Evolutionary conservation across 2,113 vertebrate genomes (phyloP).

Genomic region (Elanus axillaris): DNA sequence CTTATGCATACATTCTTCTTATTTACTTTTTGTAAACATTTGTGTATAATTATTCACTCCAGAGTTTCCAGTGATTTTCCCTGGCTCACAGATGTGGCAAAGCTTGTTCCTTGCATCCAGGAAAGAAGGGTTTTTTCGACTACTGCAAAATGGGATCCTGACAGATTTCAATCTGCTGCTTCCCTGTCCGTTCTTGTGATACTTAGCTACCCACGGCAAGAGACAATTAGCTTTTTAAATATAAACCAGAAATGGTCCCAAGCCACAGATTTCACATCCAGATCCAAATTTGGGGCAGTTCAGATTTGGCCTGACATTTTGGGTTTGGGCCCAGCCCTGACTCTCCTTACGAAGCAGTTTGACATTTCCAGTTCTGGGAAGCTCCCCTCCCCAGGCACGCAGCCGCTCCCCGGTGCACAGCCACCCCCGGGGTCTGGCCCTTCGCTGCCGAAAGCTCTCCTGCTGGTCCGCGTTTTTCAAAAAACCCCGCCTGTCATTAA

Average conservation of each 20-base stretch:
- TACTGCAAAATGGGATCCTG: constrained; percentile 12
- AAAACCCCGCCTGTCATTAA: neutral
- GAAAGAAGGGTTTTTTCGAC: neutral
- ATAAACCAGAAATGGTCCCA: constrained; percentile 39
- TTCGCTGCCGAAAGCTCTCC: neutral
- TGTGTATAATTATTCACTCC: constrained; percentile 52
- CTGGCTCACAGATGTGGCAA: constrained; percentile 30
- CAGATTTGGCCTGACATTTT: constrained; percentile 34
- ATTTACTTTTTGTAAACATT: constrained; percentile 55
- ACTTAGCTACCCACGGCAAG: constrained; percentile 7
- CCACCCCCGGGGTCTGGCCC: neutral
- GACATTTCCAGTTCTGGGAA: constrained; percentile 58
- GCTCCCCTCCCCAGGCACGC: neutral
- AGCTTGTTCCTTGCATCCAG: neutral
- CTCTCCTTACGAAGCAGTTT: constrained; percentile 20
- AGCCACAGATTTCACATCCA: constrained; percentile 43
- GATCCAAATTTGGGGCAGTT: constrained; percentile 39
- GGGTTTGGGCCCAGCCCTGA: neutral
- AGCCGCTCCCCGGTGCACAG: neutral
- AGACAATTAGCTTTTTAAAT: constrained; percentile 34
- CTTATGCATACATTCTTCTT: constrained; percentile 40
- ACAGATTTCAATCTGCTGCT: neutral
- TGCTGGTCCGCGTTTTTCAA: neutral
- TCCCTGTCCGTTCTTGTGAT: neutral
- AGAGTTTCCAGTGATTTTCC: constrained; percentile 50